A percentile compares a stretch with the other conserved stretches of the same genome.
Evolutionary conservation across 2,797 vertebrate genomes (phyloP).

Genomic region (Bucorvus abyssinicus): DNA sequence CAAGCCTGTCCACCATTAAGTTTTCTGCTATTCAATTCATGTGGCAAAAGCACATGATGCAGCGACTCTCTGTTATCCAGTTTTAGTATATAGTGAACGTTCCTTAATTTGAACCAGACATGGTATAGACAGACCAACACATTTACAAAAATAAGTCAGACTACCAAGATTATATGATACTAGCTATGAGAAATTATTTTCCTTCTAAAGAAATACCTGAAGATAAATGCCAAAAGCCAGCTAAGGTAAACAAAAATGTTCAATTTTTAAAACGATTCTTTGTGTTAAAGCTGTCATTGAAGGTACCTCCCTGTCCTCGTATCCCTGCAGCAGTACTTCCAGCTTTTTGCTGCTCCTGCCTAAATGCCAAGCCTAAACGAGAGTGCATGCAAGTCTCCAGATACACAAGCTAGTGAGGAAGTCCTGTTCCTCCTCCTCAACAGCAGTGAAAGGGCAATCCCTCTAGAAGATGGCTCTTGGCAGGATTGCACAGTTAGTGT

Average conservation of each 20-base stretch:
- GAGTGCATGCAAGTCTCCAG: neutral
- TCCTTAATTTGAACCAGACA: neutral
- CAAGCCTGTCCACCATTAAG: neutral
- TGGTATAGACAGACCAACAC: rapidly evolving
- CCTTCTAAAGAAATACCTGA: neutral
- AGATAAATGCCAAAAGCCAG: neutral
- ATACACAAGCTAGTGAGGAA: neutral
- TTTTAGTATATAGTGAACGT: neutral
- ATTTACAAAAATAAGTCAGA: neutral
- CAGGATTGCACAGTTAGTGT: neutral
- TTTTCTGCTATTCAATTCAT: neutral
- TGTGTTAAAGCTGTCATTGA: neutral
- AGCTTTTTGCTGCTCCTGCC: neutral
- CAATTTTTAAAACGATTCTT: neutral
- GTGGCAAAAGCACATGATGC: neutral
- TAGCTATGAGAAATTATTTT: neutral
- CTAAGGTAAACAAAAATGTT: neutral
- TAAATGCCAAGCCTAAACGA: neutral
- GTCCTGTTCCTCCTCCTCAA: neutral
- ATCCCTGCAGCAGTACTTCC: neutral
- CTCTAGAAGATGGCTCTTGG: neutral
- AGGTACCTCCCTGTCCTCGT: neutral
- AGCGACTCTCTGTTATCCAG: neutral
- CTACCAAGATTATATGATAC: neutral
- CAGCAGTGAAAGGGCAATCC: neutral